Percentiles rank a stretch among this genome's conserved stretches.
Conservation (phyloP, 2,888 invertebrate species). For the Ephialtes manifestator region DNA sequence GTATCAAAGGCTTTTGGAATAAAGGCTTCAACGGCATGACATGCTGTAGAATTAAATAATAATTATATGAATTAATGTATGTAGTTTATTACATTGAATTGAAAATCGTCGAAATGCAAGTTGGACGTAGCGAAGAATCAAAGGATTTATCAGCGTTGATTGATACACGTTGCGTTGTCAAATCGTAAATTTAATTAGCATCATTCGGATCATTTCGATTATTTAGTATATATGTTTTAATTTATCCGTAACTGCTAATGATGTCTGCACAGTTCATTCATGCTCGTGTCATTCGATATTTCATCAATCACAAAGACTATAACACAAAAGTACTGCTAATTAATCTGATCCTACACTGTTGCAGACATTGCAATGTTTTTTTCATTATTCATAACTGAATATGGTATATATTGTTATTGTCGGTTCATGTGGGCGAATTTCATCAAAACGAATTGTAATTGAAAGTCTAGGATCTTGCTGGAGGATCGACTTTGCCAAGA, state of each 20-base stretch:
- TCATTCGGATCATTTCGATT: not conserved
- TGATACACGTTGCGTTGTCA: not conserved
- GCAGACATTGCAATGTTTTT: not conserved
- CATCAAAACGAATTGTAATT: not conserved
- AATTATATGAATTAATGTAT: not conserved
- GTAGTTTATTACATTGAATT: constrained; percentile 18
- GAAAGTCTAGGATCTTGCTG: not conserved
- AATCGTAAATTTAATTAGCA: not conserved
- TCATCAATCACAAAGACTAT: too few species aligned
- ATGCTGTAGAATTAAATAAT: not conserved
- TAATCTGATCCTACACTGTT: too few species aligned
- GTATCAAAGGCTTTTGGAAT: not conserved
- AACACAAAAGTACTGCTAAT: too few species aligned
- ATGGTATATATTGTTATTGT: not conserved
- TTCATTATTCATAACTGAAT: not conserved
- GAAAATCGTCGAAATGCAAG: not conserved
- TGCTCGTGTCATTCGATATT: too few species aligned
- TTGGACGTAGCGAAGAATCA: not conserved
- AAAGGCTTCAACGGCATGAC: not conserved
- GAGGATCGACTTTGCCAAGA: not conserved
- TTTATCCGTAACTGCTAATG: not conserved
- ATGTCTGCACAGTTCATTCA: too few species aligned
- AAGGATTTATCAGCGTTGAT: not conserved
- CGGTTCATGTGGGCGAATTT: not conserved
- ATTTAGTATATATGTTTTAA: not conserved